Conservation (phyloP, 2,888 invertebrate genomes). For the Stratiomys singularior region DNA sequence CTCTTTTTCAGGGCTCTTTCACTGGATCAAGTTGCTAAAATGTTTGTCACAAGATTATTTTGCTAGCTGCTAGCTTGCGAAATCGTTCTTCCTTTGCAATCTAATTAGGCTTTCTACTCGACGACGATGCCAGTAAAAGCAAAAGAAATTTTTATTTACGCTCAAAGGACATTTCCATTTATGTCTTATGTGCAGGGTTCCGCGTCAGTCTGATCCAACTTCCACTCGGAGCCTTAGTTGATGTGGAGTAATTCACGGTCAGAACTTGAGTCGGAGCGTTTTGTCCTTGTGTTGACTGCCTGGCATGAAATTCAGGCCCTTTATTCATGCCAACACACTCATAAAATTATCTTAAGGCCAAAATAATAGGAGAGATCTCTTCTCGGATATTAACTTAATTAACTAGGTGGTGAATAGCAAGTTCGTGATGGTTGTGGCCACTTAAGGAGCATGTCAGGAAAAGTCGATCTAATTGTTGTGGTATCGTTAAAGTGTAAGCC, state of each 20-base stretch:
- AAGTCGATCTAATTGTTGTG: too few species aligned
- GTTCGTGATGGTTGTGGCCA: not conserved
- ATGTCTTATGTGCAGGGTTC: not conserved
- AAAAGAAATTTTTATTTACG: constrained; percentile 27
- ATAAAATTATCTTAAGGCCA: constrained; percentile 1
- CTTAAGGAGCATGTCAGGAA: too few species aligned
- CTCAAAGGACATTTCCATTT: constrained; percentile 15
- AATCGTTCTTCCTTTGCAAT: constrained; percentile 15
- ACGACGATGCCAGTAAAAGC: constrained; percentile 6
- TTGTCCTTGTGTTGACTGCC: too few species aligned
- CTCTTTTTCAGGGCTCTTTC: not conserved
- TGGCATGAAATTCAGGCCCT: too few species aligned
- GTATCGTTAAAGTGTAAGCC: too few species aligned
- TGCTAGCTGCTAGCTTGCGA: constrained; percentile 21
- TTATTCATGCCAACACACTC: not conserved
- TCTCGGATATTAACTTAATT: constrained; percentile 8
- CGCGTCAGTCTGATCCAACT: not conserved
- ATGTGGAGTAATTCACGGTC: too few species aligned
- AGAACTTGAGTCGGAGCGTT: too few species aligned
- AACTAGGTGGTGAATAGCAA: constrained; percentile 1
- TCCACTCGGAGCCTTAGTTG: too few species aligned
- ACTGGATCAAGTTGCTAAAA: constrained; percentile 14
- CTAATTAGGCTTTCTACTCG: constrained; percentile 29
- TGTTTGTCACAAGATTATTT: constrained; percentile 32
- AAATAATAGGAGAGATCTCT: constrained; percentile 13